These are phyloP conservation scores for Andrena bucephala DNA, from an alignment of 2,888 invertebrate genomes.

Conservation along the genomic window DNA sequence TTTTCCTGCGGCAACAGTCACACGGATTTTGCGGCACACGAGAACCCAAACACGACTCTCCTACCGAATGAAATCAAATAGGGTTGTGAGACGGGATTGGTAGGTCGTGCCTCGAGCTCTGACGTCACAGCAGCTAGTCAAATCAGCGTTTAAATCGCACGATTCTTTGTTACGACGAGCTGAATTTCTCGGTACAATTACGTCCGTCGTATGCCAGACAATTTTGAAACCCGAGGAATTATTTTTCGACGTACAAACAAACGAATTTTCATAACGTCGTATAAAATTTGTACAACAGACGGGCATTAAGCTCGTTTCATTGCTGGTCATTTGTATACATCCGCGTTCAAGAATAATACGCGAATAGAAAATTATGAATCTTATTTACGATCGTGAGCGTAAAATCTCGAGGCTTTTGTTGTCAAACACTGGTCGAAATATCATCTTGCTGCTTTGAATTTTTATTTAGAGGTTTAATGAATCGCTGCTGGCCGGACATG, in stretches of 20 bases:
- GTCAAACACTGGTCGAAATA: not conserved
- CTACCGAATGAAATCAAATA: slow-evolving; percentile 79
- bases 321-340: not conserved
- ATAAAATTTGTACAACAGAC: not conserved
- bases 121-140: slow-evolving; percentile 72
- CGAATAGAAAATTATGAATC: not conserved
- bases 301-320: not conserved
- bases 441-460: not conserved
- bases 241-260: not conserved
- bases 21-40: slow-evolving; percentile 66
- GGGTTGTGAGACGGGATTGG: slow-evolving; percentile 75
- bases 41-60: slow-evolving; percentile 72
- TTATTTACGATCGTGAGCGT: not conserved
- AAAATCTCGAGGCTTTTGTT: not conserved
- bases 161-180: slow-evolving; percentile 4
- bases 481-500: not conserved
- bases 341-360: not conserved
- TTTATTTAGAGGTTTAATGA: not conserved
- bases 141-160: slow-evolving; percentile 42
- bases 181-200: not conserved
- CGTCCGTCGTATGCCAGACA: not conserved
- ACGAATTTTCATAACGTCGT: not conserved
- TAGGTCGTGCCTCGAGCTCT: slow-evolving; percentile 47
- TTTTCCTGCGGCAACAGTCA: slow-evolving; percentile 49
- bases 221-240: not conserved